A percentile compares a stretch with the other conserved stretches of the same genome.
These are phyloP conservation scores for Chunga burmeisteri DNA, from an alignment of 2,113 vertebrate species.

Conservation along the genomic window DNA sequence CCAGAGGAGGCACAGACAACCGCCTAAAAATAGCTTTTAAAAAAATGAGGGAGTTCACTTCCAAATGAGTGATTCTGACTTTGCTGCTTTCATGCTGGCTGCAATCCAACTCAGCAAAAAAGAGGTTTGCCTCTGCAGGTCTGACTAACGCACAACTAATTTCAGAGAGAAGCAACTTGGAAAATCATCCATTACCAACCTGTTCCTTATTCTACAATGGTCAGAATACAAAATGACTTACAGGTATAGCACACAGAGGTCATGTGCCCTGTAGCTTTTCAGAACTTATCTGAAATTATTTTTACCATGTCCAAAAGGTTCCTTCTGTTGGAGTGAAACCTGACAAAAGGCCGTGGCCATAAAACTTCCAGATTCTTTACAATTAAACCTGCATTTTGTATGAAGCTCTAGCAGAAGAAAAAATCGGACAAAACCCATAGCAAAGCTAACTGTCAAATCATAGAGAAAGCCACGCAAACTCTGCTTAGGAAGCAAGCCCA, in stretches of 20 bases:
- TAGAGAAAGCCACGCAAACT: background rate
- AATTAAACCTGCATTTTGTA: background rate
- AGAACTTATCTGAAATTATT: background rate
- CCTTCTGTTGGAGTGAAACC: background rate
- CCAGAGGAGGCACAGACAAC: background rate
- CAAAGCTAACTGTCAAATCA: background rate
- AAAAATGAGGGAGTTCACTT: constrained; percentile 9
- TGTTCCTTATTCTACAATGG: background rate
- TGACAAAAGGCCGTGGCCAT: background rate
- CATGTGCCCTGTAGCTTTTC: background rate
- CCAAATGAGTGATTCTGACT: background rate
- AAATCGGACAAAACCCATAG: background rate
- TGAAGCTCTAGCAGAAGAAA: background rate
- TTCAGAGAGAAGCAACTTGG: background rate
- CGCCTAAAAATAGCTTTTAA: background rate
- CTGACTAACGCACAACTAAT: background rate
- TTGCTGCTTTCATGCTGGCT: background rate
- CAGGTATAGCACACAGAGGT: background rate
- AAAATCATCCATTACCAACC: constrained; percentile 1
- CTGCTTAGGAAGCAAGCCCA: background rate
- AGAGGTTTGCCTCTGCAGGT: background rate
- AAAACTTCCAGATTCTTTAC: background rate
- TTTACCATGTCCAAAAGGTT: background rate
- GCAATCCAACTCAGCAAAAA: background rate
- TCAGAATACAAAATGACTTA: background rate